Base-by-base conservation (phyloP, 2,888 invertebrate genomes). In the Dryomyza anilis region DNA sequence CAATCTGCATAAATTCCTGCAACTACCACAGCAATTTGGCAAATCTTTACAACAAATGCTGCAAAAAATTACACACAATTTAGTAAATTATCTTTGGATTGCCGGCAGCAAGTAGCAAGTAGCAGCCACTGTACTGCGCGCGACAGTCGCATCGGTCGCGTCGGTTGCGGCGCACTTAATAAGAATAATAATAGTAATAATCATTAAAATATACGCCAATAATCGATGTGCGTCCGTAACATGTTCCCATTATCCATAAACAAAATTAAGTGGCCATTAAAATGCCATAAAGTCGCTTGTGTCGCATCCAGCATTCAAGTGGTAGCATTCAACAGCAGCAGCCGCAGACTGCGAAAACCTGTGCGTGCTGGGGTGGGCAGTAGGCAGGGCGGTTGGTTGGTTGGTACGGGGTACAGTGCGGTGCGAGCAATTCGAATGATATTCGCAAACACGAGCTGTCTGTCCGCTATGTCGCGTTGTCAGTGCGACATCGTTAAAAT, bases 221-320 rank as follows among this genome's bases (percentile, higher is more conserved):
- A 76, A 76, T 76, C 76, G 74, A 76, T 75, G 75, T 72, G 72
- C 72, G 71, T 73, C 72, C 68, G 71, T 69, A 70, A 69, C 74
- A 72, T 77, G 78, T 78, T 76, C 75, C 76, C 78, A 79, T 81
- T 78, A 79, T 75, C 77, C 80, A 82, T 83, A 83, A 82, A 83
- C 83, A 81, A 83, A 82, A 82, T 82, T 81, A 82, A 83, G 80
- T 81, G 82, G 78, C 81, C 82, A 82, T 82, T 82, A 83, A 82
- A 82, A 81, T 80, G 82, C 83, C 81, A 81, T 82, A 83, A 82
- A 81, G 79, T 79, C 79, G 76, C 76, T 77, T 79, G 75, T 77
- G 74, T 75, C 72, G 72, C 73, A 69, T 68, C 45, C 67, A 71
- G 67, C 70, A 21, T 33, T 10, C 45, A 36, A 8, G 63, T n/a